phyloP scores from a whole-genome alignment of 2,888 invertebrate genomes.

The Homarus gammarus region DNA sequence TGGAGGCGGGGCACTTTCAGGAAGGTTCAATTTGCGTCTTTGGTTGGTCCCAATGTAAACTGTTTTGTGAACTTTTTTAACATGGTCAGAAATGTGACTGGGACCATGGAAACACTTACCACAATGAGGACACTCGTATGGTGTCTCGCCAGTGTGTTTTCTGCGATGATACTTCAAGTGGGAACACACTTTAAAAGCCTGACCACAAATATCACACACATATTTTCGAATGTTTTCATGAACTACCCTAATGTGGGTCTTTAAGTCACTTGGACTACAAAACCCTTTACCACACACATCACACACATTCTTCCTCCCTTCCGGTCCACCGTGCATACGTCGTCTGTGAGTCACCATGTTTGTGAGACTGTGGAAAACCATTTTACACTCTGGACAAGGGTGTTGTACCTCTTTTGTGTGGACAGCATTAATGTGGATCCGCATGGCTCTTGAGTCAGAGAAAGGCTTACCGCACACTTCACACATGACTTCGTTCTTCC shows the following conservation, averaged over 20 bases:
- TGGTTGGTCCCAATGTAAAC: constrained; percentile 71
- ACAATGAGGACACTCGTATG: constrained; percentile 71
- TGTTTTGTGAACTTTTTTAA: constrained; percentile 70
- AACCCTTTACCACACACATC: constrained; percentile 67
- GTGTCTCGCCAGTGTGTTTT: constrained; percentile 72
- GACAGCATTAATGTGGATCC: constrained; percentile 70
- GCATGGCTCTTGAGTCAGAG: constrained; percentile 68
- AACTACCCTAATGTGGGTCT: constrained; percentile 66
- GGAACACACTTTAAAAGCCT: constrained; percentile 68
- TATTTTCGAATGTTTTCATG: constrained; percentile 70
- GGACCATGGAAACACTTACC: constrained; percentile 71
- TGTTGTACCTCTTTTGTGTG: constrained; percentile 70
- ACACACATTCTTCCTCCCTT: constrained; percentile 65
- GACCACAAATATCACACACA: constrained; percentile 71
- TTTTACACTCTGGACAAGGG: constrained; percentile 71
- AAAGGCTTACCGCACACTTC: constrained; percentile 70
- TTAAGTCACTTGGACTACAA: constrained; percentile 66
- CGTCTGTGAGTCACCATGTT: constrained; percentile 72
- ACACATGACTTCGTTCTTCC: constrained; percentile 71
- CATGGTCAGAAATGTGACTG: constrained; percentile 69
- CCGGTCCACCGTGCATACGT: constrained; percentile 69
- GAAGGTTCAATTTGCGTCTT: constrained; percentile 62
- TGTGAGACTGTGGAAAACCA: constrained; percentile 71
- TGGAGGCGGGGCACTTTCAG: constrained; percentile 66
- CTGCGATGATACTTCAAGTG: constrained; percentile 69